phyloP scores from a whole-genome alignment of 2,888 invertebrate genomes.

The Lasioglossum malachurum region DNA sequence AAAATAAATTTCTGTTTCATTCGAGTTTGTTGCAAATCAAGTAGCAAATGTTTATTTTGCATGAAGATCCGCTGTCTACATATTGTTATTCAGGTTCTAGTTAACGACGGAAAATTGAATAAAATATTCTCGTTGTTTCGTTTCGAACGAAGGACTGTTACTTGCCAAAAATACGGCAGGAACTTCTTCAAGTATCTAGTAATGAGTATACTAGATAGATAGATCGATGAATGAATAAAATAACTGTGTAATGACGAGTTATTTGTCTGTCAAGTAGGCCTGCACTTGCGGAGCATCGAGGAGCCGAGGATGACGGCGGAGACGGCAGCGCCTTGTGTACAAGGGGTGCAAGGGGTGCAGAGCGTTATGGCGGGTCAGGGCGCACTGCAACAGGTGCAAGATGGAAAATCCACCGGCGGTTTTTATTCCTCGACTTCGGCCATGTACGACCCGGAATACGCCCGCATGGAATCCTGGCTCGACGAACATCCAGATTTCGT shows the following conservation, averaged over 20 bases:
- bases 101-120: neutral
- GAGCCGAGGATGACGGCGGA: slow-evolving; percentile 90
- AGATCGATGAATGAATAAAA: neutral
- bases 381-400: slow-evolving; percentile 78
- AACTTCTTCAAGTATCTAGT: neutral
- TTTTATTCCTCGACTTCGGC: slow-evolving; percentile 78
- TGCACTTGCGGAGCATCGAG: slow-evolving; percentile 94
- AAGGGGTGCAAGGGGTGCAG: slow-evolving; percentile 88
- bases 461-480: slow-evolving; percentile 97
- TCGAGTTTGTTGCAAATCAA: too few relatives aligned
- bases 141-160: neutral
- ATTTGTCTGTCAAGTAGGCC: slow-evolving; percentile 86
- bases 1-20: too few relatives aligned
- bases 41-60: too few relatives aligned
- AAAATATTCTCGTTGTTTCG: neutral
- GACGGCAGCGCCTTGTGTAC: slow-evolving; percentile 88
- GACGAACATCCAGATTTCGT: slow-evolving; percentile 98
- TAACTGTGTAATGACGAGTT: slow-evolving; percentile 19
- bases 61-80: too few relatives aligned
- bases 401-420: slow-evolving; percentile 74
- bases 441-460: slow-evolving; percentile 93
- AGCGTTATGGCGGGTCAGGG: slow-evolving; percentile 79
- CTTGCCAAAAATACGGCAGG: neutral
- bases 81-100: too few relatives aligned
- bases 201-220: neutral